A percentile compares a stretch with the other conserved stretches of the same genome.
Evolutionary conservation across 2,888 invertebrate species (phyloP).

Genomic region (Peribatodes rhomboidaria): DNA sequence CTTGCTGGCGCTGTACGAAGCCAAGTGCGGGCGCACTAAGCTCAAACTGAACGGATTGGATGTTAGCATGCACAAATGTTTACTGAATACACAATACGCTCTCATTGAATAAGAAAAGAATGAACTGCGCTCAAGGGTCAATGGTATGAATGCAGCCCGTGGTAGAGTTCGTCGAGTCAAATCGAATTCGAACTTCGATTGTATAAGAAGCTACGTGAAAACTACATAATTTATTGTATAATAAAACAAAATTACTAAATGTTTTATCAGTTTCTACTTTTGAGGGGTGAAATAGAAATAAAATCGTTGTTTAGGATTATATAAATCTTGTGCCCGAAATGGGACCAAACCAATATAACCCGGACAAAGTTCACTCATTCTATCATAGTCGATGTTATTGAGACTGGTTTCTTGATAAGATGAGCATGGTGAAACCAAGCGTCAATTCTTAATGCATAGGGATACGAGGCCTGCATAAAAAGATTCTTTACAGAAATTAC

Average conservation of each 20-base stretch:
- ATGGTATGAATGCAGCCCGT: conserved; percentile 10
- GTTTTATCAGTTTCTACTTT: no score
- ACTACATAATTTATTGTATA: no score
- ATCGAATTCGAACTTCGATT: not conserved
- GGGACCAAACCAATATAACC: no score
- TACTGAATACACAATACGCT: conserved; percentile 21
- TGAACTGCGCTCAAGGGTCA: conserved; percentile 15
- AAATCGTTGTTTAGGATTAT: no score
- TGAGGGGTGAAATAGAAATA: no score
- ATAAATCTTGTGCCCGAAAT: no score
- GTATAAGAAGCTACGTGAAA: no score
- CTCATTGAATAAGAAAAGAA: conserved; percentile 28
- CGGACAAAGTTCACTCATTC: no score
- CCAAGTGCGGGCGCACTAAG: conserved; percentile 11
- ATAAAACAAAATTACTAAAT: no score
- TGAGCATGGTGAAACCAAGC: no score
- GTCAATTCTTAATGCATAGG: not conserved
- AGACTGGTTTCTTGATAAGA: not conserved
- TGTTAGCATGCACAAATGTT: conserved; percentile 21
- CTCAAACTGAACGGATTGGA: conserved; percentile 25
- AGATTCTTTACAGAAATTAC: not conserved
- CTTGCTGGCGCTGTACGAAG: not conserved
- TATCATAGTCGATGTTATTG: not conserved
- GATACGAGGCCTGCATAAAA: not conserved
- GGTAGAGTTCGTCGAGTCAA: not conserved